Evolutionary conservation across 2,888 invertebrate species (phyloP).

Genomic region (Hypena proboscidalis): DNA sequence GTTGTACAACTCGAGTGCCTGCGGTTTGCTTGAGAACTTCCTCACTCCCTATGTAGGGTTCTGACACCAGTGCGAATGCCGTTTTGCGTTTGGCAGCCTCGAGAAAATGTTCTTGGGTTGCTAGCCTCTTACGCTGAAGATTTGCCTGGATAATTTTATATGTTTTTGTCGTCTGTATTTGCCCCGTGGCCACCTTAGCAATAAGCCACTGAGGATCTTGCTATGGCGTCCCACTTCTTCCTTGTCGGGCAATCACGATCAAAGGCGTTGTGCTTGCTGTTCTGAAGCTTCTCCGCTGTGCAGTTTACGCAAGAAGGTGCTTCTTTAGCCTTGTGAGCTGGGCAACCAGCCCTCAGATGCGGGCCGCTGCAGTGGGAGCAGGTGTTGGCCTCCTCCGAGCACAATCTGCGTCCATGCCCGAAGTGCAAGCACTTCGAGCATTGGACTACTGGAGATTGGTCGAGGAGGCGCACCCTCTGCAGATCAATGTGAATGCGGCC

Average conservation of each 20-base stretch:
- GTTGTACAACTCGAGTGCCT: no score
- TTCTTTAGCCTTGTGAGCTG: neutral
- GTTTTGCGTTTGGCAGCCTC: neutral
- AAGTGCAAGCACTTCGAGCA: no score
- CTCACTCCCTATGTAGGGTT: neutral
- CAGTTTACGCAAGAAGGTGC: conserved; percentile 10
- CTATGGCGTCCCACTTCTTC: conserved; percentile 8
- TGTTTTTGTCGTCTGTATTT: neutral
- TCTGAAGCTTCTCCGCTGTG: neutral
- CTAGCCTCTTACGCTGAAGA: neutral
- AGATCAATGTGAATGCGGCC: no score
- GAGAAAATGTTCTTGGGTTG: neutral
- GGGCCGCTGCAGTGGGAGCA: no score
- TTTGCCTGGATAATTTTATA: neutral
- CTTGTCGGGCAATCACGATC: conserved; percentile 3
- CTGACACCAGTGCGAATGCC: neutral
- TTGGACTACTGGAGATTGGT: no score
- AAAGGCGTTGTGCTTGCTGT: conserved; percentile 11
- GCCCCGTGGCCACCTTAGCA: conserved; percentile 5
- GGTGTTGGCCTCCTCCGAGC: no score
- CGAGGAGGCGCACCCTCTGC: no score
- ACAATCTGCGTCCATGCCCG: no score
- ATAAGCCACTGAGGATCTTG: conserved; percentile 3
- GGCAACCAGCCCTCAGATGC: no score
- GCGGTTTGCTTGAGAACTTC: neutral